Evolutionary conservation across 2,113 vertebrate species (phyloP), one percentile per base, ranked within the genome.

Genomic region (Dicerorhinus sumatrensis): DNA sequence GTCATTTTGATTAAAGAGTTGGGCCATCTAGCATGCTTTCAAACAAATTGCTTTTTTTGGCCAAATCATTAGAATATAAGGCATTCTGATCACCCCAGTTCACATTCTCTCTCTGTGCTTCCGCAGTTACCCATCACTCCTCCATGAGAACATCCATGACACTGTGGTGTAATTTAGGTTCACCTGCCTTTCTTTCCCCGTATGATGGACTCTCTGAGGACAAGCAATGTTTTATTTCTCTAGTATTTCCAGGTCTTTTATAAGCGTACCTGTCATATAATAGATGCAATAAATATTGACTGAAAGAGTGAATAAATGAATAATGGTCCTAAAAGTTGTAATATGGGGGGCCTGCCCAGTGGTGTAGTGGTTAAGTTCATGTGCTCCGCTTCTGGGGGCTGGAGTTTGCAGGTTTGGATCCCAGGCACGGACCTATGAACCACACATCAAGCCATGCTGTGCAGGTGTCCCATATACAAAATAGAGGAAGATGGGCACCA

Each of bases 1-100:
- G 6, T 88, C 46, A 82, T 63, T 94, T 96, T 89, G 54, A 76
- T 77, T 72, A 91, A 90, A 76, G 27, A 60, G 27, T 39, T 70
- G 33, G 21, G 14, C 9, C 10, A 20, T 31, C 29, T 51, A 63
- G 27, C 63, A 65, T 58, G 25, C 31, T 60, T 92, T 95, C 79
- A 65, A n/a, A 16, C 33, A 91, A 85, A 11, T n/a, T 88, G 8
- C 4, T 8, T 29, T 83, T 62, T 84, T 58, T 7, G 16, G 9
- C 16, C 69, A 93, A 80, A 67, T 91, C 9, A 85, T 82, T 81
- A 39, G 56, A 79, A n/a, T 36, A 27, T 23, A 76, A 93, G 46
- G 60, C 10, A 48, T 85, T 80, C 33, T 76, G 31, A 86, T 73
- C 31, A 79, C 62, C 48, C 29, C n/a, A 80, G 67, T 96, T 85